Evolutionary conservation across 2,888 invertebrate genomes (phyloP).

Genomic region (Noctua pronuba): DNA sequence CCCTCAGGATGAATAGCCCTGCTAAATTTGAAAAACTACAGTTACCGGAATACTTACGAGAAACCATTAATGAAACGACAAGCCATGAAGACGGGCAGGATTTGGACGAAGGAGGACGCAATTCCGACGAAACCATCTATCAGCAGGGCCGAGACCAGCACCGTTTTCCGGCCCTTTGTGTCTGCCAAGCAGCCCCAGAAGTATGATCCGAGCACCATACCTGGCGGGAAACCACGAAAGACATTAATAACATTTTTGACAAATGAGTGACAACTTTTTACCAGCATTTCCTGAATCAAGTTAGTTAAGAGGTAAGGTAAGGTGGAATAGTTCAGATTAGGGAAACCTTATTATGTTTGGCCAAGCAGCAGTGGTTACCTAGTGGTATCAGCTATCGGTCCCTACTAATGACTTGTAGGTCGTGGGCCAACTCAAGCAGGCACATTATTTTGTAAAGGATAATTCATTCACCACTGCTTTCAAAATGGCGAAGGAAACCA

Average conservation of each 20-base stretch:
- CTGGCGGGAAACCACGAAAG: slow-evolving; percentile 80
- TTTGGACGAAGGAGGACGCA: slow-evolving; percentile 93
- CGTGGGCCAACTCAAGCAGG: not conserved
- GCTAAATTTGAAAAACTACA: not conserved
- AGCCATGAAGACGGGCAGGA: slow-evolving; percentile 93
- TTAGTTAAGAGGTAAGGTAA: not conserved
- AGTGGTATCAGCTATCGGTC: not conserved
- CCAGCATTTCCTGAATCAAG: not conserved
- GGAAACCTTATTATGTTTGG: not conserved
- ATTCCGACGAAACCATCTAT: slow-evolving; percentile 94
- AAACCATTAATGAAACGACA: slow-evolving; percentile 95
- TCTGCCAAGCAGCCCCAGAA: slow-evolving; percentile 96
- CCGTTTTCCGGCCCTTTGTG: slow-evolving; percentile 94
- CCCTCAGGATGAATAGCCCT: not conserved
- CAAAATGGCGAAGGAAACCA: not conserved
- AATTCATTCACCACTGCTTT: not conserved
- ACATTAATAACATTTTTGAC: not conserved
- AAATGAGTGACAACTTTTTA: not conserved
- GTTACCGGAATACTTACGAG: slow-evolving; percentile 90
- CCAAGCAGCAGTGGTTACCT: not conserved
- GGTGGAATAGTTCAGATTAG: not conserved
- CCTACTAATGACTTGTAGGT: not conserved
- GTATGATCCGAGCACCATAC: slow-evolving; percentile 95
- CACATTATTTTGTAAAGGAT: not conserved
- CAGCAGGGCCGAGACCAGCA: slow-evolving; percentile 93